Base-by-base conservation (phyloP, 2,113 vertebrate genomes). In the Tachysurus vachellii region DNA sequence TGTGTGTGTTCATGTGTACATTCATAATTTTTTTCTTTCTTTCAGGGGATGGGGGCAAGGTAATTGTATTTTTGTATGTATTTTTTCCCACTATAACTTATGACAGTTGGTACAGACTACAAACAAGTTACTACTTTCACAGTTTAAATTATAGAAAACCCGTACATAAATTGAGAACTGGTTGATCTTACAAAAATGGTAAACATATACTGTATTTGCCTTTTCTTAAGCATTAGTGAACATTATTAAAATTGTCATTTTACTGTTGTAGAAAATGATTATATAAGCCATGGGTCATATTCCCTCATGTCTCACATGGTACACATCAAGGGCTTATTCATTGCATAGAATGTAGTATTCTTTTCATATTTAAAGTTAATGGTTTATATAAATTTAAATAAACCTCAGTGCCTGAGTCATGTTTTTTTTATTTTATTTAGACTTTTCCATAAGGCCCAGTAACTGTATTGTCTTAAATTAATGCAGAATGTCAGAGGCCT, bases 321-420 rank as follows among this genome's bases (percentile, higher is more conserved):
- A 50, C 17, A 88, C 62, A 21, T 86, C 2, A 90, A 90, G 89
- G 84, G 89, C 84, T 88, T 54, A 31, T 36, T 68, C 57, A 77
- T 70, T 86, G 4, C 50, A 54, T 62, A 10, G 50, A 53, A 68
- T 19, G 14, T 57, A 64, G 13, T 26, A 83, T 28, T 36, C 2
- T 5, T 50, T 84, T 84, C 83, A 26, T 62, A 23, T 83, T 59
- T 73, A 28, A 59, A 42, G 11, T 87, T 73, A 42, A 44, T 57
- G 31, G 68, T 47, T 75, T 62, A 53, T 53, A 71, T 83, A 50
- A 19, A 31, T 75, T 64, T 83, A 31, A 87, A 26, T 79, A 23
- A 79, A 75, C 56, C 75, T 11, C 86, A 86, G 89, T 90, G 87
- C 89, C 87, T 90, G 8, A 68, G 70, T 84, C 13, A 57, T 54